Base-by-base conservation (phyloP, 1,140 invertebrate species). In the Penaeus indicus region DNA sequence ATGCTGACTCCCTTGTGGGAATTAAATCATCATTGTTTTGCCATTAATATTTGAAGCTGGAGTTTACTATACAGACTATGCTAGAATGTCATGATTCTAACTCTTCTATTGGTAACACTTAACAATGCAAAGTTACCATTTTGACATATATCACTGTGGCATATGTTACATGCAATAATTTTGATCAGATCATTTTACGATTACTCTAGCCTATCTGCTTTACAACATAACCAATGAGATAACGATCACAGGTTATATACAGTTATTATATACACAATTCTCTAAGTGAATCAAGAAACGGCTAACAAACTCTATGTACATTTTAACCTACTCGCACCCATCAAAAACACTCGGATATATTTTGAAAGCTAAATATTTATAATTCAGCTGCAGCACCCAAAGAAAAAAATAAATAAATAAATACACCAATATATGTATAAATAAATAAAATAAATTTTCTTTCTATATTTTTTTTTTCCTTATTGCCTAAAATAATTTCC, bases 301-400 rank as follows among this genome's bases (percentile, higher is more conserved):
- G 47, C 84, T 77, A 60, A 60, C 61, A 88, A 84, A 84, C 62
- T 78, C 79, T 88, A 84, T 88, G 64, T 88, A 88, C 87, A 88
- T 62, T 19, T 61, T 64, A 84, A 78, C 82, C 87, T 88, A 88
- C 87, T 84, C 54, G 87, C 82, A 84, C 54, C 81, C 81, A 84
- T 79, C 61, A 84, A 78, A 78, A 81, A 88, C 87, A 88, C 87
- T 27, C 67, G 67, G 19, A 72, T 86, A 79, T 78, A 63, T 47
- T 38, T 18, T 80, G n/a, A 32, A 22, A 25, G 25, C 19, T 54
- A n/a, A 62, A 80, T 60, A n/a, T n/a, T 21, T 21, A 38, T 38
- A 79, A 21, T 86, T 38, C n/a, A 32, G 25, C 25, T 27, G 60
- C 62, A 67, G 63, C 62, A 54, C 67, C 62, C 78, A 69, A 22